Conservation (phyloP, 2,113 vertebrate species). For the Ctenomys sociabilis region DNA sequence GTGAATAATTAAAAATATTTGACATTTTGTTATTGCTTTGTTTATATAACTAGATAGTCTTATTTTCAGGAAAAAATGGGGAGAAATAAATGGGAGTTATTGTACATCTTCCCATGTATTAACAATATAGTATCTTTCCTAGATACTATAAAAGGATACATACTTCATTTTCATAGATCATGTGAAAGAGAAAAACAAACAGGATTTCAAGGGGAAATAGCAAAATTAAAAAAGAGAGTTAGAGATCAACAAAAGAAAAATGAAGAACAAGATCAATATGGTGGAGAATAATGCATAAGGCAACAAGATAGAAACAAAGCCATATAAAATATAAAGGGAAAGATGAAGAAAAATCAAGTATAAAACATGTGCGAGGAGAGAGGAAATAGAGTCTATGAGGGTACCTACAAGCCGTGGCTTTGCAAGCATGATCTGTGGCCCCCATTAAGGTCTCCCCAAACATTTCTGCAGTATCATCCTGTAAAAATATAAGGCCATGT, state of each 20-base stretch:
- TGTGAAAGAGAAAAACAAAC: neutral
- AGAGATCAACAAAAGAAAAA: neutral
- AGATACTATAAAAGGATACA: too few relatives aligned
- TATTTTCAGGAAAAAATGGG: neutral
- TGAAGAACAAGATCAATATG: neutral
- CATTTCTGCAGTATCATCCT: neutral
- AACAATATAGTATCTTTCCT: neutral
- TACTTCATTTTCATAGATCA: neutral
- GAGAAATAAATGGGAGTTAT: neutral
- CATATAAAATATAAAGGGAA: neutral
- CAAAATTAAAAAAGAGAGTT: neutral
- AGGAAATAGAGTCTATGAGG: neutral
- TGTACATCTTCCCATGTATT: neutral
- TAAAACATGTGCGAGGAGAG: neutral
- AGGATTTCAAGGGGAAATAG: neutral
- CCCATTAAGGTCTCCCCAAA: neutral
- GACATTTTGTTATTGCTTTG: neutral
- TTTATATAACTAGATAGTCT: neutral
- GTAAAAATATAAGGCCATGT: neutral
- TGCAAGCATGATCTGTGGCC: neutral
- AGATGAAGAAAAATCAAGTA: neutral
- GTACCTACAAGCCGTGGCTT: neutral
- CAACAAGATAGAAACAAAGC: neutral
- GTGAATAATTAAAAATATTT: neutral
- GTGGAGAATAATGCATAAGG: neutral